phyloP scores from a whole-genome alignment of 2,113 vertebrate species.

The Mormyrus lacerda region DNA sequence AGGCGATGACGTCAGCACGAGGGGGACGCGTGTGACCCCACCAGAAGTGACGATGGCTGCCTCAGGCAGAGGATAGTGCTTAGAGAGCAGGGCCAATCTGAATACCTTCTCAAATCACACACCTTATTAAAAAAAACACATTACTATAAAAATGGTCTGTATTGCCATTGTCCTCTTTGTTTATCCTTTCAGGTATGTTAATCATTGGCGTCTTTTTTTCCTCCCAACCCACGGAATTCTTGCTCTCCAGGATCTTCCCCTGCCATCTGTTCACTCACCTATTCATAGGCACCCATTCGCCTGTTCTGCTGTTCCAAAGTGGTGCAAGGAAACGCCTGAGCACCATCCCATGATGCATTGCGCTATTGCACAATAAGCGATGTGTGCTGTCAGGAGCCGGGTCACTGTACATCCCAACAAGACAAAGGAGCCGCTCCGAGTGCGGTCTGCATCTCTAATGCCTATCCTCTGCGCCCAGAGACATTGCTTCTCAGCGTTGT shows the following conservation, averaged over 20 bases:
- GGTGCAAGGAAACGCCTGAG: background rate
- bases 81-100: background rate
- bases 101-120: background rate
- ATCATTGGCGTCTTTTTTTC: background rate
- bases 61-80: background rate
- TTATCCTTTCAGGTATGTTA: background rate
- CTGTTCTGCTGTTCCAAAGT: background rate
- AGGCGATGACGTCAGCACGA: background rate
- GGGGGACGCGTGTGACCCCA: background rate
- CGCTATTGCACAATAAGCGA: background rate
- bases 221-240: background rate
- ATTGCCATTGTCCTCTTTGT: background rate
- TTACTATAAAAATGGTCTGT: background rate
- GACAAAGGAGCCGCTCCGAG: background rate
- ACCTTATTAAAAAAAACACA: background rate
- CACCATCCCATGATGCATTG: background rate
- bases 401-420: background rate
- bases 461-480: background rate
- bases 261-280: background rate
- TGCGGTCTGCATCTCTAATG: background rate
- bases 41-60: background rate
- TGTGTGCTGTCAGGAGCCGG: background rate
- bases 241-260: background rate
- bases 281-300: background rate
- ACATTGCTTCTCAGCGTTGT: background rate